phyloP scores from a whole-genome alignment of 2,888 invertebrate species.

The Microdon myrmicae region DNA sequence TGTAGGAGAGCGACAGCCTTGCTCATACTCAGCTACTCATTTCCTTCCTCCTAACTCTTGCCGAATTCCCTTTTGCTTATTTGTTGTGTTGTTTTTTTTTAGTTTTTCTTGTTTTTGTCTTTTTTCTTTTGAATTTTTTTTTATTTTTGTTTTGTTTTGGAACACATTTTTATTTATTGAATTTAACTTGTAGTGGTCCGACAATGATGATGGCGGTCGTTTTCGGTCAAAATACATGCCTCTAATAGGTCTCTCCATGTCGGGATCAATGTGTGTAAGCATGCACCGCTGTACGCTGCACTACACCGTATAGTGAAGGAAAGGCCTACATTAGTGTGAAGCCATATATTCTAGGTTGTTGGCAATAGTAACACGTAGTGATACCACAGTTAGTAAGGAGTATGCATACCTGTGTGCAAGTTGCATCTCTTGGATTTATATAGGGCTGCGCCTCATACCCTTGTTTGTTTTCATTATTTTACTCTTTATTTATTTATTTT shows the following conservation, averaged over 20 bases:
- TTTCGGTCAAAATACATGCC: conserved; percentile 53
- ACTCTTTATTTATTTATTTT: conserved; percentile 39
- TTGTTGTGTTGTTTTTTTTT: conserved; percentile 39
- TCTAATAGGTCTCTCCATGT: conserved; percentile 48
- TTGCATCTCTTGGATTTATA: conserved; percentile 50
- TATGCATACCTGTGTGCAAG: conserved; percentile 43
- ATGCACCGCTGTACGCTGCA: conserved; percentile 12
- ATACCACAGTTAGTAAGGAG: conserved; percentile 20
- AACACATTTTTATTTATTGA: conserved; percentile 51
- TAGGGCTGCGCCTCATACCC: conserved; percentile 51
- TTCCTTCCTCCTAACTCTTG: conserved; percentile 28
- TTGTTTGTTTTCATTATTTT: conserved; percentile 34
- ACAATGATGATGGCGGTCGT: conserved; percentile 52
- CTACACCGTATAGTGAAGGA: too few species aligned
- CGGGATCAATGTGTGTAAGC: conserved; percentile 15
- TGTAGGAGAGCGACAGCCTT: conserved; percentile 37
- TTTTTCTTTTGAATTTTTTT: conserved; percentile 17
- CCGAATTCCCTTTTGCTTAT: conserved; percentile 32
- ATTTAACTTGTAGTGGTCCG: conserved; percentile 53
- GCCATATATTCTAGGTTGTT: too few species aligned
- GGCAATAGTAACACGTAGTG: conserved; percentile 18
- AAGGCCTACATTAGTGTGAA: too few species aligned
- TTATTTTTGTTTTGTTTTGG: conserved; percentile 24
- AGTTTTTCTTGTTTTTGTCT: conserved; percentile 23
- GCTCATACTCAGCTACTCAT: conserved; percentile 46